Percentiles rank a stretch among this genome's conserved stretches.
These are phyloP conservation scores for Rhea pennata DNA, from an alignment of 2,113 vertebrate genomes.

Conservation along the genomic window DNA sequence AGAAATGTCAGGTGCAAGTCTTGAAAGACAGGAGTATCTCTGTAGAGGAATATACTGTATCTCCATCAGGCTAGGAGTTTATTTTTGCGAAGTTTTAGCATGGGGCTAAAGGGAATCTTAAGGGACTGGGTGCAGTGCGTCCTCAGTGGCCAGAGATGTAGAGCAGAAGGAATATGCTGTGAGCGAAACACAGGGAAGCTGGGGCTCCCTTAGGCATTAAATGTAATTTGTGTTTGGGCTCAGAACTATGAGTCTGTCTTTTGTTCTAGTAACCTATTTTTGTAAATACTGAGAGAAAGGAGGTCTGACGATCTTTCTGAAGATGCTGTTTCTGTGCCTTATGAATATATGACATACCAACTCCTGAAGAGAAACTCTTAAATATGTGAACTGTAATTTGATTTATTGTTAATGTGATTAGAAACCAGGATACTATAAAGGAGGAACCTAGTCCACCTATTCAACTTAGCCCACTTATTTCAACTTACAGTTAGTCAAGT, in stretches of 20 bases:
- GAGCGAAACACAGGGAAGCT: not conserved
- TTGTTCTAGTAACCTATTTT: not conserved
- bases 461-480: not conserved
- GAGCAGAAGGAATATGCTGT: not conserved
- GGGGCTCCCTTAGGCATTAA: not conserved
- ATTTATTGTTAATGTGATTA: not conserved
- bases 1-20: not conserved
- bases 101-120: not conserved
- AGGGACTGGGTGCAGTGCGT: rapidly evolving
- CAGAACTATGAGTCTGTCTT: not conserved
- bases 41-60: not conserved
- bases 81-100: not conserved
- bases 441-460: not conserved
- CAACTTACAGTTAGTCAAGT: not conserved
- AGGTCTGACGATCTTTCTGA: not conserved
- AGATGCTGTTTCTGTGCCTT: not conserved
- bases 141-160: not conserved
- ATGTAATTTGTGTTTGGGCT: not conserved
- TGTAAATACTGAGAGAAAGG: not conserved
- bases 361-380: not conserved
- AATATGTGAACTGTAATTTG: not conserved
- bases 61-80: not conserved
- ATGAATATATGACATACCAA: not conserved
- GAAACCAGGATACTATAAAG: not conserved
- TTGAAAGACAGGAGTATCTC: not conserved